These are phyloP conservation scores for Unio pictorum DNA, from an alignment of 2,888 invertebrate species.

Conservation along the genomic window DNA sequence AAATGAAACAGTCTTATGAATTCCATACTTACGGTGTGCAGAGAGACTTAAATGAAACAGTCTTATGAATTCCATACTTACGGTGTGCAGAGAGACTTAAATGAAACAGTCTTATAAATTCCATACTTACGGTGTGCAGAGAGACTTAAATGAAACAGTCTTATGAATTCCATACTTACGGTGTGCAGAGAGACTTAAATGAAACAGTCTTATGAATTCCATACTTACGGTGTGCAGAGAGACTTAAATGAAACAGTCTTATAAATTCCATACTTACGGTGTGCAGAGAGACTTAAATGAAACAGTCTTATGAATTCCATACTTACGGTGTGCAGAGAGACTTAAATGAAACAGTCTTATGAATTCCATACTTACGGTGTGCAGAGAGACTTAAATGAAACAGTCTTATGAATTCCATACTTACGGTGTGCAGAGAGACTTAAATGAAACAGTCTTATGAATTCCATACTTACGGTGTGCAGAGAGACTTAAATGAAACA, in stretches of 20 bases:
- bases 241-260: conserved; percentile 1
- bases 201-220: background rate
- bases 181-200: too few species aligned
- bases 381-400: too few species aligned
- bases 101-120: background rate
- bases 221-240: conserved; percentile 23
- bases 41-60: conserved; percentile 8
- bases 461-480: too few species aligned
- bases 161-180: too few species aligned
- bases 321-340: conserved; percentile 26
- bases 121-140: conserved; percentile 22
- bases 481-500: too few species aligned
- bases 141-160: conserved; percentile 2
- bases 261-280: too few species aligned
- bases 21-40: conserved; percentile 21
- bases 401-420: background rate
- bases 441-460: too few species aligned
- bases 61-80: too few species aligned
- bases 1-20: background rate
- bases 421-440: conserved; percentile 26
- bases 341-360: too few species aligned
- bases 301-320: background rate
- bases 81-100: too few species aligned
- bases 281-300: too few species aligned
- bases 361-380: too few species aligned